phyloP scores from a whole-genome alignment of 2,797 vertebrate species.

The Balearica regulorum region DNA sequence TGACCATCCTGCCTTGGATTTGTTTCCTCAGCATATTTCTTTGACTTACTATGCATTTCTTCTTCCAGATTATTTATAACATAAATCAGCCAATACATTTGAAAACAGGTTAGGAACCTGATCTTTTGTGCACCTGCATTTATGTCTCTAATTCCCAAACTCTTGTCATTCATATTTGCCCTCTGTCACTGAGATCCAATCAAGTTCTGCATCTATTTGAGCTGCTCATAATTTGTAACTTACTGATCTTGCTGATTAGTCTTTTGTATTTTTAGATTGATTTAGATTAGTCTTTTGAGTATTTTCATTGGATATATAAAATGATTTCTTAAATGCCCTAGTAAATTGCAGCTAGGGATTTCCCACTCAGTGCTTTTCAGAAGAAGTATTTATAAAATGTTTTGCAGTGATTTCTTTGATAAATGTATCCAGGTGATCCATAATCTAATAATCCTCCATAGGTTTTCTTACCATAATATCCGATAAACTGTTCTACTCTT shows the following conservation, averaged over 20 bases:
- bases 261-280: not conserved
- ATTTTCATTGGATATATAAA: not conserved
- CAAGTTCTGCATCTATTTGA: not conserved
- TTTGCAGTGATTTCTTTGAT: not conserved
- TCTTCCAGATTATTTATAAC: not conserved
- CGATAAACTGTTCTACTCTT: not conserved
- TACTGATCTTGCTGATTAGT: not conserved
- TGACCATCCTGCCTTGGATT: not conserved
- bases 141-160: not conserved
- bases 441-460: not conserved
- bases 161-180: not conserved
- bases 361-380: not conserved
- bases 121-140: not conserved
- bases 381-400: not conserved
- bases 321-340: not conserved
- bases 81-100: not conserved
- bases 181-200: not conserved
- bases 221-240: not conserved
- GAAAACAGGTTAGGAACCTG: not conserved
- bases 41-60: not conserved
- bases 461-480: not conserved
- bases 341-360: not conserved
- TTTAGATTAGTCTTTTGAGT: not conserved
- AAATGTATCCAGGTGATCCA: not conserved
- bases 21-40: not conserved